Conservation (phyloP, 2,113 vertebrate genomes). For the Hippocampus comes region DNA sequence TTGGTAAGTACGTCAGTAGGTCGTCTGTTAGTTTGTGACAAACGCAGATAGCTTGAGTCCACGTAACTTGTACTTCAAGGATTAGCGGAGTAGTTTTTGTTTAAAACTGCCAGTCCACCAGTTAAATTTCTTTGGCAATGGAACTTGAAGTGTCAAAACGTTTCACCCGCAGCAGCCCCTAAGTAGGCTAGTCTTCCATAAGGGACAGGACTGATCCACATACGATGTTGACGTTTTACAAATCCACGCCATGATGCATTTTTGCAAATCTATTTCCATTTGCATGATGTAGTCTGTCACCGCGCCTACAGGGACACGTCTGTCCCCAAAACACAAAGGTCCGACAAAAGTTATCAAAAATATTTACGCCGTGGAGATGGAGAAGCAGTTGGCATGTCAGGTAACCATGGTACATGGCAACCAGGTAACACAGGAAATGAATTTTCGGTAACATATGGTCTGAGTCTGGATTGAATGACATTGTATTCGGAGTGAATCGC, state of each 20-base stretch:
- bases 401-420: not conserved
- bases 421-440: not conserved
- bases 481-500: not conserved
- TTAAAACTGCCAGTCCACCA: no score
- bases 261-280: constrained; percentile 50
- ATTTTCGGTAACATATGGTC: not conserved
- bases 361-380: not conserved
- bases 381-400: not conserved
- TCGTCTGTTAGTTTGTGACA: no score
- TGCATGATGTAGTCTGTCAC: constrained; percentile 19
- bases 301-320: constrained; percentile 1
- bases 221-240: constrained; percentile 36
- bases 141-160: no score
- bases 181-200: no score
- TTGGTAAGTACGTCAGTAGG: no score
- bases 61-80: no score
- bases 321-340: constrained; percentile 3
- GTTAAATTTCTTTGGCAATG: no score
- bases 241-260: constrained; percentile 78
- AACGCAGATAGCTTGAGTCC: no score
- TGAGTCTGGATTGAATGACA: not conserved
- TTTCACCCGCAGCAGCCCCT: no score
- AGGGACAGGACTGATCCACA: no score
- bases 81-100: no score
- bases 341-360: constrained; percentile 7